Evolutionary conservation across 2,797 vertebrate species (phyloP).

Genomic region (Cossypha heuglini): DNA sequence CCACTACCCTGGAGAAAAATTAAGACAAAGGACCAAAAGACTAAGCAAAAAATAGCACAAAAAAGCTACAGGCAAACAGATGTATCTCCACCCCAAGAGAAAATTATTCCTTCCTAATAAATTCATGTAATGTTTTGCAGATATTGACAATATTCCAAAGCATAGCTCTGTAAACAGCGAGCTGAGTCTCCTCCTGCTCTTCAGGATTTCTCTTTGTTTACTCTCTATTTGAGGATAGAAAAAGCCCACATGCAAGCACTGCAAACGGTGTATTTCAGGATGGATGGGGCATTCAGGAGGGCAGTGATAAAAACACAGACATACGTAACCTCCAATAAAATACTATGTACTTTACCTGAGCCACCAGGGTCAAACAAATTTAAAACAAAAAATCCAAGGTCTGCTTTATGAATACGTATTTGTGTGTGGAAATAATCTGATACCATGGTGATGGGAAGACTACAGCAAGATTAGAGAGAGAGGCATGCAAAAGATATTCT

Average conservation of each 20-base stretch:
- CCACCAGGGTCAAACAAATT: neutral
- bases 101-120: neutral
- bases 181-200: neutral
- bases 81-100: neutral
- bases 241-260: slow-evolving; percentile 16
- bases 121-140: slow-evolving; percentile 11
- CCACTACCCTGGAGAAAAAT: neutral
- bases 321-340: neutral
- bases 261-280: neutral
- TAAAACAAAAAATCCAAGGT: neutral
- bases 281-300: neutral
- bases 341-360: neutral
- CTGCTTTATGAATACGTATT: neutral
- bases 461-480: neutral
- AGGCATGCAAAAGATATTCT: neutral
- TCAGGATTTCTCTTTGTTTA: slow-evolving; percentile 52
- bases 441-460: slow-evolving; percentile 29
- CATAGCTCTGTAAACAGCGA: slow-evolving; percentile 22
- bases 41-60: neutral
- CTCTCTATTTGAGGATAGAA: slow-evolving; percentile 1
- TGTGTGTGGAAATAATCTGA: neutral
- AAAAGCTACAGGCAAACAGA: neutral
- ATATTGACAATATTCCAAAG: slow-evolving; percentile 40
- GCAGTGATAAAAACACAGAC: neutral
- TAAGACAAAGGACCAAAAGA: neutral